phyloP scores from a whole-genome alignment of 2,113 vertebrate genomes.

The Okapia johnstoni region DNA sequence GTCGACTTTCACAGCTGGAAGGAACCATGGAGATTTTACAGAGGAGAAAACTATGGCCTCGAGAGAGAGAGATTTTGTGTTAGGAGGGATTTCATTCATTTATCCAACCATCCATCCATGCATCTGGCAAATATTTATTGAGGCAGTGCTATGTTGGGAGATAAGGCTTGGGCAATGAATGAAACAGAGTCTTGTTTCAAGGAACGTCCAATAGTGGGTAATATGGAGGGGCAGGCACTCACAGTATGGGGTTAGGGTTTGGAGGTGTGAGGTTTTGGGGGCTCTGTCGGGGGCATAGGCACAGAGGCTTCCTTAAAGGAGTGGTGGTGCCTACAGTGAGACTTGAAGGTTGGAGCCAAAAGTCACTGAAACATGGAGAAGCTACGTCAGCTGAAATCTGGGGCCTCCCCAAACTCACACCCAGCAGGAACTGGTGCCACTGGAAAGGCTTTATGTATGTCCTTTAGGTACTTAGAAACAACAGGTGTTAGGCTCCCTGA shows the following conservation, averaged over 20 bases:
- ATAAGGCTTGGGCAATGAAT: not conserved
- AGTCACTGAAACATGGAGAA: not conserved
- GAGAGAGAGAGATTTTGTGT: not conserved
- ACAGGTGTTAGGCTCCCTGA: not conserved
- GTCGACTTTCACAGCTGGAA: not conserved
- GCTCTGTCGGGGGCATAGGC: fast-evolving
- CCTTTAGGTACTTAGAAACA: not conserved
- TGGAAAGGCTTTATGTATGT: not conserved
- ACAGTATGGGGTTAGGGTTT: too few relatives aligned
- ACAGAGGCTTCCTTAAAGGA: not conserved
- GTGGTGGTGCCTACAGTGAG: not conserved
- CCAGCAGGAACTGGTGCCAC: not conserved
- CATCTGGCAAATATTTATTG: not conserved
- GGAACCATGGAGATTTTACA: not conserved
- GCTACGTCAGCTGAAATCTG: not conserved
- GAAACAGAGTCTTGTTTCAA: not conserved
- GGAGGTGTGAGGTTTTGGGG: not conserved
- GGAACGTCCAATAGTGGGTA: not conserved
- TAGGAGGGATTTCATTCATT: slow-evolving; percentile 12
- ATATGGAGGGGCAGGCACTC: not conserved
- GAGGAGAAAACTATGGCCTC: not conserved
- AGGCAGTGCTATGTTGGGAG: not conserved
- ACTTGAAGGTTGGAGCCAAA: not conserved
- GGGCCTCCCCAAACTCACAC: not conserved
- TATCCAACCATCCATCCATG: not conserved